Base-by-base conservation (phyloP, 2,888 invertebrate species). In the Macaria liturata region DNA sequence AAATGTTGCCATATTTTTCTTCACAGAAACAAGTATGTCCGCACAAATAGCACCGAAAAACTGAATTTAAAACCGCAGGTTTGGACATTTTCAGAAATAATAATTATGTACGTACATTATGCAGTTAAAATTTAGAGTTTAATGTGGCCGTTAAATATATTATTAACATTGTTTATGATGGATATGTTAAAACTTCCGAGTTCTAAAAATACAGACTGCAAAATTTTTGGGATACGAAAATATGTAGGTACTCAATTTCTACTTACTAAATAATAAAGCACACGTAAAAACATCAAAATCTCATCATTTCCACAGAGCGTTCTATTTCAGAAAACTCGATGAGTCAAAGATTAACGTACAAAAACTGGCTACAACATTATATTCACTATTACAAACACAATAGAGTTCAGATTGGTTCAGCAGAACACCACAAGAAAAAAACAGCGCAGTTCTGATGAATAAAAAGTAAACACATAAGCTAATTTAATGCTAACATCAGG, bases 401-500 rank as follows among this genome's bases (percentile, higher is more conserved):
- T 54, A 65, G 37, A 40, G 57, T 42, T 8, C 44, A 47, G 56
- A 61, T 63, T 63, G 46, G 7, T 55, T 54, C 39, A 20, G 30
- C 54, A 20, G 20, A 20, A 20, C 20, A 20, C 20, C 20, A 20
- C 20, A 1, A 20, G 20, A 20, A 20, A 20, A n/a, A 20, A 20
- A 20, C 32, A 34, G 9, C 20, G 34, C 9, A 34, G 8, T 37
- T 37, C 32, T 49, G 20, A 53, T 7, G 39, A 2, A 39, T 39
- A 42, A 42, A 42, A 42, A 8, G 4, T 8, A 9, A 42, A 9
- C 42, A 9, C 42, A 72, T 66, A 54, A 59, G 71, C 71, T 74
- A 76, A 75, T 76, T 76, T n/a, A n/a, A n/a, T n/a, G n/a, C n/a
- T n/a, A n/a, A n/a, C n/a, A n/a, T n/a, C n/a, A n/a, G n/a, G n/a